Evolutionary conservation across 2,797 vertebrate genomes (phyloP).

Genomic region (Chiloscyllium punctatum): DNA sequence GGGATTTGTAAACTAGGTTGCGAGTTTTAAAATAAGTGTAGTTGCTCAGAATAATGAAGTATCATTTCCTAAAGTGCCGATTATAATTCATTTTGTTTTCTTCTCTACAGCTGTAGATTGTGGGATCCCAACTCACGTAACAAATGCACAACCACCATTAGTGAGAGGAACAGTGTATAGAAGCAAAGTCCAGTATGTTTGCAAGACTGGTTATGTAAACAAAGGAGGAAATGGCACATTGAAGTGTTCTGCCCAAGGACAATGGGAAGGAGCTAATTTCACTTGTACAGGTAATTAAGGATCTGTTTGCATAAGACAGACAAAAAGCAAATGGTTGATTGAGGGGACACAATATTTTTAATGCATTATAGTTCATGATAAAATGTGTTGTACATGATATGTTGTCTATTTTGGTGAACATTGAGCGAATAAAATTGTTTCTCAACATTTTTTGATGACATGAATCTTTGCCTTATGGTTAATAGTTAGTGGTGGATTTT

Average conservation of each 20-base stretch:
- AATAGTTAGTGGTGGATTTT: not conserved
- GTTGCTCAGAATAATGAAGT: not conserved
- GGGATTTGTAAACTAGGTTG: not conserved
- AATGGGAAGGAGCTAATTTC: conserved; percentile 43
- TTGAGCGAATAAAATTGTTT: not conserved
- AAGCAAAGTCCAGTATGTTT: conserved; percentile 46
- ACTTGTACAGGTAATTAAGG: conserved; percentile 51
- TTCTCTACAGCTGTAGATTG: conserved; percentile 50
- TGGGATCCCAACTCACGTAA: conserved; percentile 48
- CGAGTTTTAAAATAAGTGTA: not conserved
- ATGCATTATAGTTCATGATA: not conserved
- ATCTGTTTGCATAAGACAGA: conserved; percentile 16
- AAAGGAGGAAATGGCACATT: conserved; percentile 37
- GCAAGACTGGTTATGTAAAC: conserved; percentile 44
- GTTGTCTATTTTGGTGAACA: not conserved
- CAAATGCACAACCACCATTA: conserved; percentile 40
- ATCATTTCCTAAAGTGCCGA: not conserved
- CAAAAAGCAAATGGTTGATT: not conserved
- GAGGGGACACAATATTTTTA: not conserved
- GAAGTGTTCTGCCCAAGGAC: not conserved
- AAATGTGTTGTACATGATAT: not conserved
- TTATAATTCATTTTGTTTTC: not conserved
- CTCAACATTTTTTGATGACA: not conserved
- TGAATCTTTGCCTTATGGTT: not conserved
- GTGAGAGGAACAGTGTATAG: conserved; percentile 43